Percentiles rank a stretch among this genome's conserved stretches.
Evolutionary conservation across 2,113 vertebrate genomes (phyloP).

Genomic region (Galbula dea): DNA sequence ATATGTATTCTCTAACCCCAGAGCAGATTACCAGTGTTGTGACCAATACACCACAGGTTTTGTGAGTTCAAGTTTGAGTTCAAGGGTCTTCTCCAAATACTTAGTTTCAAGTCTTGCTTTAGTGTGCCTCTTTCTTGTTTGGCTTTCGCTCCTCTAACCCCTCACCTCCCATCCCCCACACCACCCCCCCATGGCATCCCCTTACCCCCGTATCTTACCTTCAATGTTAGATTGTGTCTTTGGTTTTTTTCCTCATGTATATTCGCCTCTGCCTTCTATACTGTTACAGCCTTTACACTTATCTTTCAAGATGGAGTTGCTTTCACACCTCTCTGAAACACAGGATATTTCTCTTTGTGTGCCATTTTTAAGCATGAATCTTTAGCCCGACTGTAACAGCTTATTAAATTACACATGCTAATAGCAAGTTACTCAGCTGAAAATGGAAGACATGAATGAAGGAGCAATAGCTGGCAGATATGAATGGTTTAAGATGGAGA

Average conservation of each 20-base stretch:
- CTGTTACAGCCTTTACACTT: background rate
- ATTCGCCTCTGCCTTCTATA: background rate
- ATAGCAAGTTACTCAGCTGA: background rate
- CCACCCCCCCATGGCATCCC: too few species aligned
- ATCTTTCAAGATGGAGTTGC: background rate
- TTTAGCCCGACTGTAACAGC: background rate
- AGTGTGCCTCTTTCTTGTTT: background rate
- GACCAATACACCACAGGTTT: background rate
- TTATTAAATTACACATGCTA: background rate
- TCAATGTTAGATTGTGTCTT: background rate
- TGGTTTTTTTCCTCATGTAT: rapidly evolving
- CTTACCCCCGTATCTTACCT: background rate
- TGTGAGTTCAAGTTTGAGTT: background rate
- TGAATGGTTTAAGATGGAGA: background rate
- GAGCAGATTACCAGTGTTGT: background rate
- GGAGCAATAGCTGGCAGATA: background rate
- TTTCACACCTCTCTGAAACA: background rate
- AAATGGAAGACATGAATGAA: background rate
- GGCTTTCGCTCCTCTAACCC: rapidly evolving
- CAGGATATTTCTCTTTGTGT: background rate
- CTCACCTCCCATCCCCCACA: too few species aligned
- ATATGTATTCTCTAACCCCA: background rate
- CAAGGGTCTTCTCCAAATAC: background rate
- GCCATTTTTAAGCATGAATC: background rate
- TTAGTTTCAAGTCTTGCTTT: background rate